Evolutionary conservation across 2,797 vertebrate species (phyloP), one percentile per base, ranked within the genome.

Genomic region (Megaceryle alcyon): DNA sequence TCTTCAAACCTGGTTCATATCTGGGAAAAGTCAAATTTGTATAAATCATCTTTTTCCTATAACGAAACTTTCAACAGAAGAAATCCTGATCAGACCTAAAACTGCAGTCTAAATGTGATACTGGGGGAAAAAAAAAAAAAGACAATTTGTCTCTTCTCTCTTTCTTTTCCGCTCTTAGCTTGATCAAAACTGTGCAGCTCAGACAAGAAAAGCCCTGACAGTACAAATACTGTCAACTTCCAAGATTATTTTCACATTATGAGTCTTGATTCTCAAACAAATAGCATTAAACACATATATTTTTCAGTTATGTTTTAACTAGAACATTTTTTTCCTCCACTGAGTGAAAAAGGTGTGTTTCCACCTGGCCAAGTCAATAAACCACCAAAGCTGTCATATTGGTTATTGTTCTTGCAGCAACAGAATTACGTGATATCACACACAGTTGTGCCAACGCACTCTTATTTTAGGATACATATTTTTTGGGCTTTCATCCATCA

Each of bases 401-500:
- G 7, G 5, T 86, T 68, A 33, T 31, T 66, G 25, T 51, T 84
- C 78, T 79, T 76, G 43, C 8, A 61, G 43, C 19, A 68, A 46
- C 39, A 46, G 57, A 83, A 61, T 68, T 64, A 25, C 8, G 20
- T 37, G 2, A 25, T 65, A 77, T 33, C 28, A 65, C 89, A 76
- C 7, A 31, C 1, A 23, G 10, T 54, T 88, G 57, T 69, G 28
- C 33, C 73, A 93, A 17, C 8, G 19, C 0, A 0, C 6, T 78
- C 53, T 71, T 12, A 21, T 91, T 53, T 73, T 31, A 73, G 12
- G 13, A 26, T 49, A 64, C 18, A 29, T 66, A 25, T 0, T 60
- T 72, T 39, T 54, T 12, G 53, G 54, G 15, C 10, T 80, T 85
- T 64, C 35, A 71, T 25, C 12, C 57, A 89, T 20, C 14, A 48